Base-by-base conservation (phyloP, 2,888 invertebrate species). In the Fabriciana adippe region DNA sequence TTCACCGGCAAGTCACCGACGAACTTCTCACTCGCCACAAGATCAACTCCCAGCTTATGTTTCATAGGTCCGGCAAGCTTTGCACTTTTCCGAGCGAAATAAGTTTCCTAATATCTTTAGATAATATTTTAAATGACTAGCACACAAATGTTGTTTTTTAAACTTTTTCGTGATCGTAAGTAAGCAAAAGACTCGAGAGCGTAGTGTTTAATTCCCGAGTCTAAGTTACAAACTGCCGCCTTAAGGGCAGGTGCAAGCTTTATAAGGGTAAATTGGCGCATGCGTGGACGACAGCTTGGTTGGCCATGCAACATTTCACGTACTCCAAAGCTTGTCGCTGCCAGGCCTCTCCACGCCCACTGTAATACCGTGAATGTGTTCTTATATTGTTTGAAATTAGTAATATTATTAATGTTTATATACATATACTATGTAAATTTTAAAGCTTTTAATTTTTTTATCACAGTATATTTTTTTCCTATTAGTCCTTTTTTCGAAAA, bases 21-120 rank as follows among this genome's bases (percentile, higher is more conserved):
- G 67, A 89, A 86, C 79, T 84, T 86, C 74, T 88, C 88, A 82
- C 81, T 86, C 70, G 82, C 77, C 74, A 81, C 80, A 77, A 86
- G 84, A 71, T 88, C 85, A 75, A 80, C 74, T 84, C 74, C 84
- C 68, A 87, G 78, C 77, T 87, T 87, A 74, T 82, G 90, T 88
- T 91, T 92, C 91, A 92, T 91, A 78, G 77, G 80, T 84, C 74
- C 82, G 81, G 72, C 70, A 69, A 74, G 75, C 74, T 73, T 75
- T 80, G 76, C 78, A 80, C 77, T 80, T 59, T 77, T 79, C 55
- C 56, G 57, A 67, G 67, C 2, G 31, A 61, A 60, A 61, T 16
- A 21, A n/a, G 70, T 71, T 35, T 31, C 63, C 64, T 79, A 78
- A 73, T 70, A 76, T 76, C 71, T 62, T 62, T 64, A 74, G 73